phyloP scores from a whole-genome alignment of 37 sponge, comb jelly and placozoan species.

The Amphimedon queenslandica region DNA sequence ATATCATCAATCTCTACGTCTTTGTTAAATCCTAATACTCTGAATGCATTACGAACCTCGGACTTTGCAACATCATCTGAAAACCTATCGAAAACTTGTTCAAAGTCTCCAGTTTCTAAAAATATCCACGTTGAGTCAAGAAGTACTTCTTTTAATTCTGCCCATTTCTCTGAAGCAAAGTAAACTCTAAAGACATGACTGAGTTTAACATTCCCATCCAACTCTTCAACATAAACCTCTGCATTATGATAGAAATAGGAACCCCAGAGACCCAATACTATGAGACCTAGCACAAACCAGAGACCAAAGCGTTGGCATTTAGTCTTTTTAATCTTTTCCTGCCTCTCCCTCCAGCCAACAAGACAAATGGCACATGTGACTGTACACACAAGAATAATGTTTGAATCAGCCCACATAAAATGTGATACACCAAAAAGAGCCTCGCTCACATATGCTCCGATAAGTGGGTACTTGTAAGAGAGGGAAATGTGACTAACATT shows the following conservation, averaged over 20 bases:
- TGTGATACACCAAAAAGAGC: slow-evolving; percentile 33
- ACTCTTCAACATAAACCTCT: slow-evolving; percentile 51
- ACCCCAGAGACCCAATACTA: slow-evolving; percentile 16
- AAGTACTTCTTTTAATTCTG: slow-evolving; percentile 45
- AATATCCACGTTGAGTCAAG: slow-evolving; percentile 10
- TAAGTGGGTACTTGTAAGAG: slow-evolving; percentile 21
- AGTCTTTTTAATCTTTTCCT: not conserved
- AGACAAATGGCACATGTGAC: slow-evolving; percentile 28
- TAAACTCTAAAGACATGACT: slow-evolving; percentile 71
- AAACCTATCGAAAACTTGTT: too few species aligned
- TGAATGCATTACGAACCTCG: slow-evolving; percentile 36
- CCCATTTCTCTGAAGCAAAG: slow-evolving; percentile 74
- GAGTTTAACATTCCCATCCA: slow-evolving; percentile 72
- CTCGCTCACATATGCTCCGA: slow-evolving; percentile 63
- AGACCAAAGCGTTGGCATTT: slow-evolving; percentile 26
- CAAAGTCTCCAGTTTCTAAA: not conserved
- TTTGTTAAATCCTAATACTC: slow-evolving; percentile 35
- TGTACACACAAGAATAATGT: slow-evolving; percentile 5
- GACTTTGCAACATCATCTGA: not conserved
- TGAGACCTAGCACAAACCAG: not conserved
- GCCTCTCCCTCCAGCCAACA: slow-evolving; percentile 34
- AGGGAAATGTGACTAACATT: slow-evolving; percentile 58
- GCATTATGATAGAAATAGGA: slow-evolving; percentile 66
- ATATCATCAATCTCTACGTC: slow-evolving; percentile 19
- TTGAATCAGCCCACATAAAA: not conserved